phyloP scores from a whole-genome alignment of 2,797 vertebrate genomes.

The Sorex maritimensis region DNA sequence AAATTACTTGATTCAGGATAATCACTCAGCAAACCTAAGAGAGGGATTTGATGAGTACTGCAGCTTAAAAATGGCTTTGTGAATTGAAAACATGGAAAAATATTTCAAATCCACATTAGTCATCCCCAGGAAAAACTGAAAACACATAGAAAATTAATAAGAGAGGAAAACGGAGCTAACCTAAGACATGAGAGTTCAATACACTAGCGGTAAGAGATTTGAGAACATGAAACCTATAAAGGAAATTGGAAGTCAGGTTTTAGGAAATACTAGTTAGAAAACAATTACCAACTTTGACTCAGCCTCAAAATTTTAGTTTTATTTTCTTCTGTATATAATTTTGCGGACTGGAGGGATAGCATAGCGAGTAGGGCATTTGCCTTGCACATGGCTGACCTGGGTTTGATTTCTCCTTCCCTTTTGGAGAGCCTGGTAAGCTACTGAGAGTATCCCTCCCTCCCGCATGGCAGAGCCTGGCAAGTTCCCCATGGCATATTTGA shows the following conservation, averaged over 20 bases:
- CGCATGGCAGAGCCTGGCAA: too few species aligned
- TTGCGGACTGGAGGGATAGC: too few species aligned
- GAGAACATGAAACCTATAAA: neutral
- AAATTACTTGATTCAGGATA: constrained; percentile 11
- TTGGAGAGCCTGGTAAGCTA: too few species aligned
- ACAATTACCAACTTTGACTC: neutral
- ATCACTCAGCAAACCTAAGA: constrained; percentile 13
- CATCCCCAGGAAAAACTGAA: neutral
- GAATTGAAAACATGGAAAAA: neutral
- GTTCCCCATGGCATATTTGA: too few species aligned
- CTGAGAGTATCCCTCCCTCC: too few species aligned
- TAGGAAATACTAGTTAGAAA: neutral
- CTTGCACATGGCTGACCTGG: too few species aligned
- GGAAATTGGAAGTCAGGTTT: neutral
- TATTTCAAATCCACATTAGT: neutral
- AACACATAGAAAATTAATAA: neutral
- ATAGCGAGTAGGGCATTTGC: too few species aligned
- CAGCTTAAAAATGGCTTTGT: neutral
- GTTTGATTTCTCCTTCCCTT: too few species aligned
- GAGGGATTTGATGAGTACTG: neutral
- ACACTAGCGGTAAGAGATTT: neutral
- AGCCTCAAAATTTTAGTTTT: too few species aligned
- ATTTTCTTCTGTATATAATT: too few species aligned
- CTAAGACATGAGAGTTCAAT: neutral
- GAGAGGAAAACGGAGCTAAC: neutral